Evolutionary conservation across 2,888 invertebrate genomes (phyloP).

Genomic region (Sipha maydis): DNA sequence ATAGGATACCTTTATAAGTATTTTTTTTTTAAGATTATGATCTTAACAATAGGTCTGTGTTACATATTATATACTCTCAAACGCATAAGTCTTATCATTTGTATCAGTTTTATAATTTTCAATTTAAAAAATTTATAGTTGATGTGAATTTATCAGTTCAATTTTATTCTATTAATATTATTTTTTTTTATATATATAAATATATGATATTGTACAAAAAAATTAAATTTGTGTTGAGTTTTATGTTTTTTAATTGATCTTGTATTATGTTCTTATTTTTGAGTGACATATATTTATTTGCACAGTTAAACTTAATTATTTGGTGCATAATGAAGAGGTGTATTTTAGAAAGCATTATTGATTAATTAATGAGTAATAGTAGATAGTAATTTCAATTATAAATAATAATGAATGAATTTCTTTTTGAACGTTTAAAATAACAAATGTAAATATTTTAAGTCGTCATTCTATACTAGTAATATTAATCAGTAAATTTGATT

Average conservation of each 20-base stretch:
- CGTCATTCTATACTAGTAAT: no score
- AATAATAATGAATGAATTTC: not conserved
- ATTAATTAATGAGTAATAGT: not conserved
- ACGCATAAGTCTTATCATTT: not conserved
- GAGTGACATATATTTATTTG: not conserved
- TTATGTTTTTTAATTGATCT: not conserved
- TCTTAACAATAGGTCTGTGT: slow-evolving; percentile 2
- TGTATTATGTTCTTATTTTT: not conserved
- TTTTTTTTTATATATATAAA: slow-evolving; percentile 29
- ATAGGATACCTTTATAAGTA: not conserved
- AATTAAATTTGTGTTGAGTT: not conserved
- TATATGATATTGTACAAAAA: slow-evolving; percentile 34
- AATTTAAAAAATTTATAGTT: slow-evolving; percentile 16
- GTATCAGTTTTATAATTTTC: slow-evolving; percentile 3
- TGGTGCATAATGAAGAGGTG: not conserved
- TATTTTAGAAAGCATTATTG: not conserved
- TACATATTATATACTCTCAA: not conserved
- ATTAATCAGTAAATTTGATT: no score
- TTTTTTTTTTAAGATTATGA: slow-evolving; percentile 31
- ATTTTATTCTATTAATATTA: slow-evolving; percentile 31
- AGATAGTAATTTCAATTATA: not conserved
- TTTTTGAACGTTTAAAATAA: not conserved
- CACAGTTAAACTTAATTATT: not conserved
- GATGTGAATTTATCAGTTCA: not conserved
- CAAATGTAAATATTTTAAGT: no score